Base-by-base conservation (phyloP, 1,140 invertebrate species). In the Elymnias hypermnestra region DNA sequence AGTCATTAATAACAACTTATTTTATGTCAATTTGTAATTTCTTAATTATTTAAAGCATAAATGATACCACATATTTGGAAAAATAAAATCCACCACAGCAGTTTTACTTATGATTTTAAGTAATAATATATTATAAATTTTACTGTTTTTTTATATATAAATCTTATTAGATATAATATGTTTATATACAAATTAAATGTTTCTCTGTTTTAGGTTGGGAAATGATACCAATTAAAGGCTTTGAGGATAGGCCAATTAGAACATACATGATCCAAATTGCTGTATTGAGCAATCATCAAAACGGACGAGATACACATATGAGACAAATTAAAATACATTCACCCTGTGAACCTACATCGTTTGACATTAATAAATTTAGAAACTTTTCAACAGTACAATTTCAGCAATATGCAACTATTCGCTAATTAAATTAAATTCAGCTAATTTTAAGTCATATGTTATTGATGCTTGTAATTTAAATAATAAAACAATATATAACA, bases 241-340 rank as follows among this genome's bases (percentile, higher is more conserved):
- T 94, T 12, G 91, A 93, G 60, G 94, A 96, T 17, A 90, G 92
- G 61, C 94, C 95, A 3, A 94, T 98, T 22, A 89, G 96, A 56
- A 97, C 97, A 17, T 98, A 97, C 66, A 97, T 99, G 94, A 92
- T 99, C 25, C 97, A 99, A 86, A 95, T 98, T 66, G 96, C 96
- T n/a, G 94, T 98, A 0, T 91, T 99, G 7, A 97, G 96, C 46
- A 99, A 99, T 86, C 98, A 99, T 87, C 98, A 99, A 81, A 99
- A 99, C 88, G 98, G 98, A 8, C 83, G 98, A 41, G 98, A 99
- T 69, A 99, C 98, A 5, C 98, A 99, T 75, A 94, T 99, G 89
- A 89, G 98, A 33, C 96, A 98, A 83, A 98, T 99, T 31, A 96
- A 97, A 84, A 93, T 99, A 33, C 95, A 98, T 75, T 97, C 97